Base-by-base conservation (phyloP, 2,888 invertebrate species). In the Cephus pulcher region DNA sequence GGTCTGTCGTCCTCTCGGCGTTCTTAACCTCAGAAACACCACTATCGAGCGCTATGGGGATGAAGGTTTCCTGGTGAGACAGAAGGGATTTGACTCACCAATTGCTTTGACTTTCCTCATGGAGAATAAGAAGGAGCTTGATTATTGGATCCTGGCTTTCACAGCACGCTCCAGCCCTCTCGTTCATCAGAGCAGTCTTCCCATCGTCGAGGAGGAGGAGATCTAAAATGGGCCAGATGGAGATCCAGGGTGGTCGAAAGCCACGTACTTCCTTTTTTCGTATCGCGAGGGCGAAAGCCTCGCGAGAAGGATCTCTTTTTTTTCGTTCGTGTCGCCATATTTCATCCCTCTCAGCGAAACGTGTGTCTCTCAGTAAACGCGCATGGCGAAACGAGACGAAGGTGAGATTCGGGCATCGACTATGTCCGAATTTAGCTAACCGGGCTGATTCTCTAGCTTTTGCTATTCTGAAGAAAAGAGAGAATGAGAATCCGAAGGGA, bases 1-100 rank as follows among this genome's bases (percentile, higher is more conserved):
- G 86, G 92, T 94, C 15, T 93, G 94, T 81, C 93, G 94, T 82
- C 93, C 95, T 0, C 90, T 94, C 69, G 94, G 94, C 0, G 94
- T 95, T 3, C 92, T 95, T 70, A 95, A 95, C 88, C 89, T 95
- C 81, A 92, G 93, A 84, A 94, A 94, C 85, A 94, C 94, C 15
- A 91, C 90, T n/a, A 93, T 94, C 73, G 94, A 94, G 83, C 92
- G 93, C 75, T 92, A 92, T 70, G 92, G 92, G 4, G 93, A 92
- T 80, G 92, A 92, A 75, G 94, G 94, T 1, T 94, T 95, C 86
- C 91, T 92, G 68, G 93, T 95, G 12, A 89, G 94, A 73, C 94
- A 94, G 87, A 94, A 93, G 83, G 94, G 94, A n/a, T 94, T 94
- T 88, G 95, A 95, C 85, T 93, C 94, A 35, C 93, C 94, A 30